Evolutionary conservation across 2,797 vertebrate species (phyloP).

Genomic region (Pempheris klunzingeri): DNA sequence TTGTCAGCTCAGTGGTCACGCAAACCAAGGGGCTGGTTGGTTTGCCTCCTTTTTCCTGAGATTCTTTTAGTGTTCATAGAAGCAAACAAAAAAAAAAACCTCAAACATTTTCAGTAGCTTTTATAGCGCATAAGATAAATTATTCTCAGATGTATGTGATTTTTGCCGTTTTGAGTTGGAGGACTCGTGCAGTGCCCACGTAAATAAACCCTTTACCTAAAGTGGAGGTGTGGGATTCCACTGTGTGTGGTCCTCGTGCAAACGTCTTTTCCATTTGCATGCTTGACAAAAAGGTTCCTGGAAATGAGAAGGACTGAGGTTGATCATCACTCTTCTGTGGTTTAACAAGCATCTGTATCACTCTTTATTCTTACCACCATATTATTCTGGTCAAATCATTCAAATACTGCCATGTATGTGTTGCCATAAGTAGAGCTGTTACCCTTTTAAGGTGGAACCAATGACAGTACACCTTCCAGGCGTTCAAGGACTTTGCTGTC

Average conservation of each 20-base stretch:
- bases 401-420: not conserved
- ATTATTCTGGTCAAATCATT: constrained; percentile 19
- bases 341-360: constrained; percentile 25
- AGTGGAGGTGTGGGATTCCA: constrained; percentile 51
- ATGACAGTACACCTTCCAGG: not conserved
- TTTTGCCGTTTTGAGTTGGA: constrained; percentile 28
- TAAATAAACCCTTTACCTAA: constrained; percentile 71
- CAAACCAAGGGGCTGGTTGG: not conserved
- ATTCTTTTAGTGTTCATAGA: not conserved
- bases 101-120: not conserved
- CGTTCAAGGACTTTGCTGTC: not conserved
- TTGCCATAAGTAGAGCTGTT: not conserved
- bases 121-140: constrained; percentile 33
- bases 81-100: constrained; percentile 2
- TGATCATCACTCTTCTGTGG: constrained; percentile 26
- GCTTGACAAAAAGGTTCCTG: constrained; percentile 46
- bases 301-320: constrained; percentile 46
- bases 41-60: constrained; percentile 4
- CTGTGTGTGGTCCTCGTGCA: constrained; percentile 73
- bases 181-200: constrained; percentile 44
- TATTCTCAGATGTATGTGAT: constrained; percentile 59
- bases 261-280: constrained; percentile 32
- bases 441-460: not conserved
- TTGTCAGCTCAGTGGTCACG: not conserved
- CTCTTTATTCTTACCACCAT: not conserved